These are phyloP conservation scores for Oophaga sylvatica DNA, from an alignment of 2,797 vertebrate species.

Conservation along the genomic window DNA sequence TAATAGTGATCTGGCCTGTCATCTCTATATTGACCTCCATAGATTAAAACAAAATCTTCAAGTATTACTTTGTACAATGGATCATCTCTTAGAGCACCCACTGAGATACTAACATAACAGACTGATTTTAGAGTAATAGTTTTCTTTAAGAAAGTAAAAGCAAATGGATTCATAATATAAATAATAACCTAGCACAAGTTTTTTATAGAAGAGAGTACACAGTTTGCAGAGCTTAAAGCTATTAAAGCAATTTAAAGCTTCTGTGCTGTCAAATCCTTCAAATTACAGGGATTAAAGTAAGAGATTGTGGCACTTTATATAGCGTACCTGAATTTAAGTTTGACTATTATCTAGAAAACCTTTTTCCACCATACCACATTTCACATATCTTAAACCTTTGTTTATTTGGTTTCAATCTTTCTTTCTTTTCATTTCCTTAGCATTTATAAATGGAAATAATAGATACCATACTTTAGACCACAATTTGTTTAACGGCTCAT, in stretches of 20 bases:
- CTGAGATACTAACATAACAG: background rate
- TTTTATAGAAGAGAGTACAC: slow-evolving; percentile 24
- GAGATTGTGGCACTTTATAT: slow-evolving; percentile 19
- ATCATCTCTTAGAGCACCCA: background rate
- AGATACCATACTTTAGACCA: too few species aligned
- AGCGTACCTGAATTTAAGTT: slow-evolving; percentile 8
- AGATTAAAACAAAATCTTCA: background rate
- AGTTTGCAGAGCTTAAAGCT: slow-evolving; percentile 40
- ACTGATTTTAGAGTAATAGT: background rate
- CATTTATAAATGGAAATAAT: too few species aligned
- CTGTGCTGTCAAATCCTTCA: slow-evolving; percentile 43
- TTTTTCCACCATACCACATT: slow-evolving; percentile 7
- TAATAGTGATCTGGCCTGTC: background rate
- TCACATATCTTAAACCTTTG: slow-evolving; percentile 22
- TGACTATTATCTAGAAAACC: slow-evolving; percentile 2
- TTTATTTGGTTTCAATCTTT: background rate
- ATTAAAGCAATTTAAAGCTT: slow-evolving; percentile 51
- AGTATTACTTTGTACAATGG: background rate
- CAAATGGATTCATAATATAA: slow-evolving; percentile 30
- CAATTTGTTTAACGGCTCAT: too few species aligned
- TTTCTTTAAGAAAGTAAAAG: slow-evolving; percentile 39
- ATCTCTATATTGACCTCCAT: background rate
- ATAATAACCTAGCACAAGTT: slow-evolving; percentile 30
- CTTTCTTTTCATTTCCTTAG: background rate
- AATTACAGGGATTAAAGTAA: slow-evolving; percentile 49